phyloP scores from a whole-genome alignment of 2,888 invertebrate species.

The Portevinia maculata region DNA sequence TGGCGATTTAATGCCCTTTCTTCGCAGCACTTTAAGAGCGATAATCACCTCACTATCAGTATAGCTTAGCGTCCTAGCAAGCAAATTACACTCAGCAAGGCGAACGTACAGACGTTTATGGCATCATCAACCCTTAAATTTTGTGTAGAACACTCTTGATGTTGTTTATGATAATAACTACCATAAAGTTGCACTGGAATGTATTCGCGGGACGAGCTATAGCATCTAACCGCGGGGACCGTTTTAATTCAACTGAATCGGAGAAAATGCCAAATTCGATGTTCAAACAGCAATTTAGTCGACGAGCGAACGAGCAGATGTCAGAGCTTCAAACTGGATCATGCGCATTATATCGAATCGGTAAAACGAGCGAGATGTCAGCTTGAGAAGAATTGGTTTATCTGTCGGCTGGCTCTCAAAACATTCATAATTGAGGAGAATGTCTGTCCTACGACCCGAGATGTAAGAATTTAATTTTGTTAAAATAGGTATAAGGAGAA shows the following conservation, averaged over 20 bases:
- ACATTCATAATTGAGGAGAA: not conserved
- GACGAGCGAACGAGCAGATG: not conserved
- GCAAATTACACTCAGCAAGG: slow-evolving; percentile 41
- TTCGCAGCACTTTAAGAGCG: slow-evolving; percentile 36
- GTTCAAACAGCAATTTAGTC: slow-evolving; percentile 2
- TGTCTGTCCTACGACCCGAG: no score
- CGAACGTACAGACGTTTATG: slow-evolving; percentile 17
- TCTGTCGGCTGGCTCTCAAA: not conserved
- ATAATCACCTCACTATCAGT: slow-evolving; percentile 47
- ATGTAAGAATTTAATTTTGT: no score
- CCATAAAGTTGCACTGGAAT: slow-evolving; percentile 1
- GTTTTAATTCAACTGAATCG: slow-evolving; percentile 52
- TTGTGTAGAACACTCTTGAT: slow-evolving; percentile 8
- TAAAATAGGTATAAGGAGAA: no score
- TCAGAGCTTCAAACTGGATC: slow-evolving; percentile 18
- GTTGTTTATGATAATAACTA: slow-evolving; percentile 16
- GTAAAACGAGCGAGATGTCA: not conserved
- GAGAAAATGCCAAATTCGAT: slow-evolving; percentile 22
- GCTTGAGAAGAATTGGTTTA: not conserved
- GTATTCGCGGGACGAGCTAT: not conserved
- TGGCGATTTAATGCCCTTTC: slow-evolving; percentile 43
- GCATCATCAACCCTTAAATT: slow-evolving; percentile 40
- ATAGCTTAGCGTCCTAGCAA: slow-evolving; percentile 21
- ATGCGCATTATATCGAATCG: slow-evolving; percentile 15
- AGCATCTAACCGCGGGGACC: slow-evolving; percentile 42